Evolutionary conservation across 2,888 invertebrate species (phyloP), one percentile per base, ranked within the genome.

Genomic region (Zygothrica quintamaculata): DNA sequence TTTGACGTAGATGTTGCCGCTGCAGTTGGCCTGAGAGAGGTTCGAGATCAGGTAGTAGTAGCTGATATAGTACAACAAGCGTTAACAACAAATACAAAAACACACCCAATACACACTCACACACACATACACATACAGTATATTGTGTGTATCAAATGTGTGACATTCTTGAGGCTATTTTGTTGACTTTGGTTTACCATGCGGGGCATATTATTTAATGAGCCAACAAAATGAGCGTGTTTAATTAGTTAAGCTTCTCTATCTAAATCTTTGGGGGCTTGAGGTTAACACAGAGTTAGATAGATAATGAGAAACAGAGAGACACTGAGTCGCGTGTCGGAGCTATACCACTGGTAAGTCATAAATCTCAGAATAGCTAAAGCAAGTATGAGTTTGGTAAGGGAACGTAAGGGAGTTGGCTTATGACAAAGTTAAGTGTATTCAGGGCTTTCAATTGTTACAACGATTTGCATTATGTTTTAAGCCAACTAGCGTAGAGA

Each of bases 161-260:
- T 12, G 65, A 69, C 70, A 70, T 57, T 67, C 55, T 53, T 50
- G 11, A 25, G 16, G 50, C 26, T 11, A 31, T 22, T 58, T 53
- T 25, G 25, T 51, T 46, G 53, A 44, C 43, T 61, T 47, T 61
- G 25, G 13, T 31, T 55, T 44, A 53, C 22, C 43, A 53, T 50
- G 33, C 31, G 51, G 8, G 42, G 51, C 8, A 42, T 44, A 31
- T 40, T 53, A 39, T 55, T 57, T 66, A 75, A 73, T 71, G 71
- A 61, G 71, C 57, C 60, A 11, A 13, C 48, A 31, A 57, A 39
- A 7, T n/a, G 62, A 59, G 74, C 72, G 76, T 75, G 76, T 71
- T 74, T 74, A 74, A 74, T 74, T 74, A 75, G 71, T 34, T 67
- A 66, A 58, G 39, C 44, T 52, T 25, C 26, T 11, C 43, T 51